Conservation (phyloP, 2,113 vertebrate genomes). For the Apodemus sylvaticus region DNA sequence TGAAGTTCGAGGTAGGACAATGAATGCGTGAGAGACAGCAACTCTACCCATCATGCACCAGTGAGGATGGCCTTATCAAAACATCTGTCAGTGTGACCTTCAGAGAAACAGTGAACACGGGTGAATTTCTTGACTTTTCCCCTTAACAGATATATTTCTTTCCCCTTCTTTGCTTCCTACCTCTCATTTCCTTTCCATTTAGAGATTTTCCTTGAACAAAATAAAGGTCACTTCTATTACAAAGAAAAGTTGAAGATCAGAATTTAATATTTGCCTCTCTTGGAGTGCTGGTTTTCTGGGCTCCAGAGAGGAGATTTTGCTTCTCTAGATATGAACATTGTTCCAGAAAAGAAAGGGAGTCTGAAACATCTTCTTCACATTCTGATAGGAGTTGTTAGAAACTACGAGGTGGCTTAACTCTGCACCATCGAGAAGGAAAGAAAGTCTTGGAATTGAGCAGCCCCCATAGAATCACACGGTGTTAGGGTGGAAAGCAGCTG, state of each 20-base stretch:
- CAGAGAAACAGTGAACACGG: conserved; percentile 35
- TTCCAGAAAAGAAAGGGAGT: background rate
- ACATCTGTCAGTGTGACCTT: conserved; percentile 68
- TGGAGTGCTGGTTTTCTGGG: background rate
- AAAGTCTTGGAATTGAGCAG: background rate
- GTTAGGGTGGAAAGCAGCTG: background rate
- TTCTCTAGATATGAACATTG: background rate
- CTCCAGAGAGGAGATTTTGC: background rate
- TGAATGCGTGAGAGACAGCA: background rate
- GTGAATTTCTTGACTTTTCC: conserved; percentile 56
- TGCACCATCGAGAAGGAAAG: background rate
- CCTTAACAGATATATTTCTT: conserved; percentile 15
- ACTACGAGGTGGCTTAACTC: background rate
- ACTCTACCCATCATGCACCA: background rate
- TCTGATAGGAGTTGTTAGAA: background rate
- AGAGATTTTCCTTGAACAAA: conserved; percentile 54
- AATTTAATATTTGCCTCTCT: background rate
- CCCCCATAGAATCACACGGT: background rate
- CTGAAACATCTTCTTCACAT: background rate
- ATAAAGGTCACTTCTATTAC: background rate
- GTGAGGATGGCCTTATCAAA: conserved; percentile 65
- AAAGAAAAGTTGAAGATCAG: conserved; percentile 19
- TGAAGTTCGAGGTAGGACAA: background rate
- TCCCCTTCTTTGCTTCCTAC: conserved; percentile 30
- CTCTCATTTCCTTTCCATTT: conserved; percentile 52